Base-by-base conservation (phyloP, 2,888 invertebrate species). In the Villa cingulata region DNA sequence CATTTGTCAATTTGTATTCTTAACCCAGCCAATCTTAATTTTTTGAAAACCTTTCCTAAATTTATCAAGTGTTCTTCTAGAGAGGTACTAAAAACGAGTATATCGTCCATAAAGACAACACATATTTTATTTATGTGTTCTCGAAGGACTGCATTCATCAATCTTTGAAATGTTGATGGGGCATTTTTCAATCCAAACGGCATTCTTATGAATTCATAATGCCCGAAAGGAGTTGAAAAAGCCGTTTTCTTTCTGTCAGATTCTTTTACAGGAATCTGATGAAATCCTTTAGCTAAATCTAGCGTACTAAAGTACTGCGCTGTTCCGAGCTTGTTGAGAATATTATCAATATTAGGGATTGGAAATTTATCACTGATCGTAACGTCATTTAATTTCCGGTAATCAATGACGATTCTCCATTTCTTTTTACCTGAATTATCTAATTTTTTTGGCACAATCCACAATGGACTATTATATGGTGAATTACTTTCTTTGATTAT, bases 251-350 rank as follows among this genome's bases (percentile, higher is more conserved):
- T 37, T 17, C 36, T 37, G 36, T 47, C 42, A 3, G 27, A 18
- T 23, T 29, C 19, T n/a, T 50, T 42, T 9, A 49, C 32, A 10
- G 37, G 12, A n/a, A 51, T 49, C 42, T 51, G 52, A 41, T 51
- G 52, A 17, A 52, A 52, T 1, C 60, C 58, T 1, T 54, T 56
- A 1, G 57, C 56, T 1, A 59, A 29, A 39, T 59, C 59, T 3
- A 57, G 18, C 10, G 54, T 56, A 10, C 51, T 36, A 55, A 44
- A 45, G 19, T 45, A 45, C 41, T 45, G 45, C 18, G 32, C 39
- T n/a, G 20, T 46, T 15, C 46, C 46, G 2, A 46, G n/a, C 18
- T 43, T 43, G 29, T 43, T 32, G 9, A 36, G 20, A 10, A 43
- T 43, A 19, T 32, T 18, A 15, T 43, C 49, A 40, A 54, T 54